Percentiles rank a stretch among this genome's conserved stretches.
Evolutionary conservation across 2,797 vertebrate genomes (phyloP).

Genomic region (Eospalax fontanierii): DNA sequence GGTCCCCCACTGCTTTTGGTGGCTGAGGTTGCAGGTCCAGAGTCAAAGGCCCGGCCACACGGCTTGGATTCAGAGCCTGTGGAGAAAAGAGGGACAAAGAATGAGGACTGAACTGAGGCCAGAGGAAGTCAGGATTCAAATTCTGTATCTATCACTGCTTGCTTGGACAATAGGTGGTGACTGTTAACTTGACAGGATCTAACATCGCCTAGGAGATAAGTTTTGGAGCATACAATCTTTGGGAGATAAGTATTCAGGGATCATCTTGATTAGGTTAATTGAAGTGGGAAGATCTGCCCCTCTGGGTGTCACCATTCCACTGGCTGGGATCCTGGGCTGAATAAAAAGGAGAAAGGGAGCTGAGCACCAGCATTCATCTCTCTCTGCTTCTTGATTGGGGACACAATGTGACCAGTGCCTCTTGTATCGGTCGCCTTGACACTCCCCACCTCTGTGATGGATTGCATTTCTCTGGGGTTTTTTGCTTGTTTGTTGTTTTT

Average conservation of each 20-base stretch:
- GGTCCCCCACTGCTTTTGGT: constrained; percentile 83
- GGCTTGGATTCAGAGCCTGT: constrained; percentile 95
- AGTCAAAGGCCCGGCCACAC: constrained; percentile 84
- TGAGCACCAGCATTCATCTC: background rate
- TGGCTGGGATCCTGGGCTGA: background rate
- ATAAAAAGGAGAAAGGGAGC: background rate
- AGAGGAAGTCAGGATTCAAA: background rate
- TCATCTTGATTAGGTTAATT: background rate
- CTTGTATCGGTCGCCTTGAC: no score
- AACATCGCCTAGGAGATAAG: background rate
- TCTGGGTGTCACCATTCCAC: background rate
- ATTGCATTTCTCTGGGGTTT: no score
- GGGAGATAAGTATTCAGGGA: background rate
- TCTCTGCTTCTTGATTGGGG: background rate
- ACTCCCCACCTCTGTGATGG: background rate
- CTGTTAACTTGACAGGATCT: background rate
- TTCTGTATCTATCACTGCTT: background rate
- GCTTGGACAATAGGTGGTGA: background rate
- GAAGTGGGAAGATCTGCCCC: background rate
- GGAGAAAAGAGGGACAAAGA: constrained; percentile 14
- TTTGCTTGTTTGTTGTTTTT: no score
- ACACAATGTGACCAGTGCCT: background rate
- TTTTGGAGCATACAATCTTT: background rate
- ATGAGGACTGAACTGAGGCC: background rate
- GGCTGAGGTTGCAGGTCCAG: constrained; percentile 80